Base-by-base conservation (phyloP, 2,113 vertebrate species). In the Agelaius tricolor region DNA sequence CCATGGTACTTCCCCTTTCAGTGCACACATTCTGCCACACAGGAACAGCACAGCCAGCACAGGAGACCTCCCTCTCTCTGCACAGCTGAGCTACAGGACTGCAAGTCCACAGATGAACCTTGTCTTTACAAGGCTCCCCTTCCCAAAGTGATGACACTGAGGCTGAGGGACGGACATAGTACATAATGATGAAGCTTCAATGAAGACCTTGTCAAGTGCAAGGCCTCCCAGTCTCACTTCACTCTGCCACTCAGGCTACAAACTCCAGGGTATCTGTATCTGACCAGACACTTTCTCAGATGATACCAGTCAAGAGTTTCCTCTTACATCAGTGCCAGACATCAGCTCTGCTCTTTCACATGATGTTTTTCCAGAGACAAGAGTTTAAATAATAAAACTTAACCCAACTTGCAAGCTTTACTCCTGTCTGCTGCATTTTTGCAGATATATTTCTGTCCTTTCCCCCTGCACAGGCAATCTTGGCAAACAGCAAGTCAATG, bases 21-120 rank as follows among this genome's bases (percentile, higher is more conserved):
- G 21, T 2, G 11, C 0, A 3, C 30, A 21, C 0, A 1, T 27
- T 15, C 33, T 58, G 1, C 15, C 31, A 11, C 44, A 23, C 1
- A 1, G 41, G 26, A 58, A 23, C 17, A 15, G 41, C 49, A n/a
- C 31, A 57, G 55, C 13, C 31, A 76, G 9, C 1, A 10, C 43
- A 63, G 46, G 37, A 62, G 76, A 55, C 18, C 7, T 54, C 37
- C 19, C 20, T 69, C 26, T 9, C 54, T 37, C 71, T 7, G 46
- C 13, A 37, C 21, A 37, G 43, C 27, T 55, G 12, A 66, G 61
- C 24, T 5, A 18, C 35, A 82, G 44, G 57, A 44, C 43, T 37
- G 21, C 43, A 44, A 13, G 4, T 41, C 30, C 59, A 58, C 17
- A 66, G 62, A 44, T 13, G 49, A 73, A 52, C 15, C 41, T 39